phyloP scores from a whole-genome alignment of 2,888 invertebrate genomes.

The Sericinus montela region DNA sequence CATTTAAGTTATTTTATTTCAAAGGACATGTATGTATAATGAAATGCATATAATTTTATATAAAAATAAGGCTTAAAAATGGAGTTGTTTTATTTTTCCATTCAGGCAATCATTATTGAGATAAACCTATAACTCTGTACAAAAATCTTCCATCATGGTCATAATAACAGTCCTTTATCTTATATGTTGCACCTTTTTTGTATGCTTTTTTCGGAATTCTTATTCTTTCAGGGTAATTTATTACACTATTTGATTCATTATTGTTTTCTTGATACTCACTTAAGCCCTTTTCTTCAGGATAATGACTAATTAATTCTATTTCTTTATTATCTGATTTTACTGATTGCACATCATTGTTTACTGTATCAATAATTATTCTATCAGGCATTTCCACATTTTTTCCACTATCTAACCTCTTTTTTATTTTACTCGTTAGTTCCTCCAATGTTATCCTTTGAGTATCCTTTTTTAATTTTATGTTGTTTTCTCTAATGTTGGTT shows the following conservation, averaged over 20 bases:
- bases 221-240: slow-evolving; percentile 80
- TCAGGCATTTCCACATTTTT: slow-evolving; percentile 49
- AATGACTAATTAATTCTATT: slow-evolving; percentile 37
- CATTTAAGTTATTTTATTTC: slow-evolving; percentile 48
- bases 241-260: slow-evolving; percentile 33
- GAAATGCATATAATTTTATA: slow-evolving; percentile 72
- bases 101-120: slow-evolving; percentile 28
- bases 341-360: slow-evolving; percentile 24
- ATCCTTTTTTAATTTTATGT: slow-evolving; percentile 29
- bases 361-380: slow-evolving; percentile 48
- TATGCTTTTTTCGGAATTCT: slow-evolving; percentile 83
- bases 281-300: slow-evolving; percentile 31
- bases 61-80: slow-evolving; percentile 63
- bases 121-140: slow-evolving; percentile 87
- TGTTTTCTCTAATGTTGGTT: slow-evolving; percentile 19
- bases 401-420: slow-evolving; percentile 51
- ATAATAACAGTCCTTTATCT: slow-evolving; percentile 88
- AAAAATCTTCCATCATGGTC: slow-evolving; percentile 89
- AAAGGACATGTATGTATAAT: slow-evolving; percentile 56
- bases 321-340: slow-evolving; percentile 31
- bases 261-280: slow-evolving; percentile 37
- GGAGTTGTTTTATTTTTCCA: slow-evolving; percentile 50
- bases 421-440: slow-evolving; percentile 52
- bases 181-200: slow-evolving; percentile 83
- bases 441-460: slow-evolving; percentile 52